A percentile compares a stretch with the other conserved stretches of the same genome.
phyloP scores from a whole-genome alignment of 2,797 vertebrate species.

The Artibeus jamaicensis region DNA sequence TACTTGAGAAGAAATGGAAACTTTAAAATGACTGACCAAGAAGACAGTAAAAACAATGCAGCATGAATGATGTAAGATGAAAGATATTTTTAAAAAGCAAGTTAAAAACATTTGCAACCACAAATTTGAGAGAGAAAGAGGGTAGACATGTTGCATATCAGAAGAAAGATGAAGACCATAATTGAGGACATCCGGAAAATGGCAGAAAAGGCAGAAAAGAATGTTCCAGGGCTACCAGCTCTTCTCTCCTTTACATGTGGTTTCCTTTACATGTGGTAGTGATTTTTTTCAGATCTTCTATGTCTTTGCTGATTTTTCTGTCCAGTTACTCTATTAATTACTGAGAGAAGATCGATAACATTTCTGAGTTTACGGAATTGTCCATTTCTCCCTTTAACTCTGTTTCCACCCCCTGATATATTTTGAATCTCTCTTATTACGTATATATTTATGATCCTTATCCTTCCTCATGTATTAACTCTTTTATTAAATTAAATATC shows the following conservation, averaged over 20 bases:
- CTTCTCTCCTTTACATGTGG: not conserved
- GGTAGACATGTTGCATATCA: slow-evolving; percentile 25
- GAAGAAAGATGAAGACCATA: slow-evolving; percentile 30
- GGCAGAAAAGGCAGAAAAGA: slow-evolving; percentile 15
- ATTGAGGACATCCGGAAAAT: slow-evolving; percentile 38
- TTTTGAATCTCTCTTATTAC: not conserved
- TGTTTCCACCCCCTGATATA: not conserved
- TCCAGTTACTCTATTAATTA: not conserved
- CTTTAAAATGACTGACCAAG: not conserved
- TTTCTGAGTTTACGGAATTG: not conserved
- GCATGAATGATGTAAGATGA: slow-evolving; percentile 20
- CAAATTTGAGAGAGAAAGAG: not conserved
- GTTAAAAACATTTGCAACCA: slow-evolving; percentile 54
- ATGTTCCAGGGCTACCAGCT: not conserved
- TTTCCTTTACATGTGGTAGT: not conserved
- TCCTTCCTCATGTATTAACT: not conserved
- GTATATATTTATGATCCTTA: not conserved
- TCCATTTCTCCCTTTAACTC: not conserved
- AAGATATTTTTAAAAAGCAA: slow-evolving; percentile 30
- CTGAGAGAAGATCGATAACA: not conserved
- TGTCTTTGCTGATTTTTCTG: slow-evolving; percentile 24
- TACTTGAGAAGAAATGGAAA: not conserved
- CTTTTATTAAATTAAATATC: not conserved
- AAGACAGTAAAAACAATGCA: not conserved
- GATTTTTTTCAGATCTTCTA: not conserved